Conservation (phyloP, 2,888 invertebrate genomes). For the Drosophila neutralis region DNA sequence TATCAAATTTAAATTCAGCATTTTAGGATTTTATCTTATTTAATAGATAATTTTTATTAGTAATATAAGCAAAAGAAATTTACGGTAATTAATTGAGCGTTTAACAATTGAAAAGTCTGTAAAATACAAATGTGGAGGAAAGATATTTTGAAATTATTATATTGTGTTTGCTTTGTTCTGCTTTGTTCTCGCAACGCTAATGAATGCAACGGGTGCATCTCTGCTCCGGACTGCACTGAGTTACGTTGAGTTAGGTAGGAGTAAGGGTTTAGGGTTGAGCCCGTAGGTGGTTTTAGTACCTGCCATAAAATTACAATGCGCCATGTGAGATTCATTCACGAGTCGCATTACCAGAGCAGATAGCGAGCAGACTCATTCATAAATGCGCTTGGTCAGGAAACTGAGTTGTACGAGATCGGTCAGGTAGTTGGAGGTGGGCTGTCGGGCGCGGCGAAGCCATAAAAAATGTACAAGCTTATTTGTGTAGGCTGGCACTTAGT, state of each 20-base stretch:
- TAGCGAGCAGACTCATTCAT: constrained; percentile 66
- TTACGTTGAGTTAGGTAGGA: constrained; percentile 45
- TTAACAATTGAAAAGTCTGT: background rate
- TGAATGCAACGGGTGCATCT: constrained; percentile 63
- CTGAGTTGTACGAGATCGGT: constrained; percentile 18
- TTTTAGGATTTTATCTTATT: background rate
- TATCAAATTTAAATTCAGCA: background rate
- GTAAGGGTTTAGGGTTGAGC: constrained; percentile 39
- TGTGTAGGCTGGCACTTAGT: constrained; percentile 73
- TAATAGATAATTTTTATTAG: background rate
- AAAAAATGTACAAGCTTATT: constrained; percentile 68
- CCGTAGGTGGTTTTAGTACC: constrained; percentile 63
- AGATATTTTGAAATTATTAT: background rate
- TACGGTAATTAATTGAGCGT: background rate
- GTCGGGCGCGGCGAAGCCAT: constrained; percentile 40
- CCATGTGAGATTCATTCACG: constrained; percentile 62
- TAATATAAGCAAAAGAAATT: background rate
- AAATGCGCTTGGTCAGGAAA: constrained; percentile 57
- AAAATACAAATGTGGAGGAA: background rate
- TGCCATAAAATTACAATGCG: constrained; percentile 55
- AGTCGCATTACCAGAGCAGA: constrained; percentile 17
- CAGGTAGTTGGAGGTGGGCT: constrained; percentile 48
- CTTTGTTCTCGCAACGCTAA: constrained; percentile 71
- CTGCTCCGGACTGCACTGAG: constrained; percentile 3
- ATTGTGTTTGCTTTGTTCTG: constrained; percentile 5